phyloP scores from a whole-genome alignment of 2,113 vertebrate genomes.

The Lonchura striata region DNA sequence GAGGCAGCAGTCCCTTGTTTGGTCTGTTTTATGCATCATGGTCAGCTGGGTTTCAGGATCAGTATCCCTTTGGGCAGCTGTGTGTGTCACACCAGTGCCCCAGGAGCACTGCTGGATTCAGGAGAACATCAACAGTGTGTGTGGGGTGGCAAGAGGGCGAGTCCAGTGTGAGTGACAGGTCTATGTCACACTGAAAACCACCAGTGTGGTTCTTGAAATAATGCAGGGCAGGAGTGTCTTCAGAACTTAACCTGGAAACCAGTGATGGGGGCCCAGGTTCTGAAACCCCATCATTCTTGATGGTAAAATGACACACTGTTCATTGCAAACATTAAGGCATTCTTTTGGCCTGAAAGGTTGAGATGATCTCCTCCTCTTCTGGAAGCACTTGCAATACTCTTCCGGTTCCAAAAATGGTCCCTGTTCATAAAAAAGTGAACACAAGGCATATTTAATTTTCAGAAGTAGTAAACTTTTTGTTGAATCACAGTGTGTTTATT shows the following conservation, averaged over 20 bases:
- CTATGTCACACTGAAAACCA: accelerated
- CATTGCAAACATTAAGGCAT: neutral
- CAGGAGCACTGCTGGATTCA: neutral
- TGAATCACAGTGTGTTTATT: neutral
- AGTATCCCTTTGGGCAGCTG: neutral
- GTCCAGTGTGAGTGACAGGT: neutral
- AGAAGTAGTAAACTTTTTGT: neutral
- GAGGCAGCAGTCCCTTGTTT: neutral
- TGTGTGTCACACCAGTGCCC: accelerated
- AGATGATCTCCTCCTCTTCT: neutral
- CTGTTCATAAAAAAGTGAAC: neutral
- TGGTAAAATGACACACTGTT: neutral
- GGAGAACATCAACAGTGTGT: neutral
- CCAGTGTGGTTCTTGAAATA: neutral
- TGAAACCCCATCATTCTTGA: neutral
- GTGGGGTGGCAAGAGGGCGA: neutral
- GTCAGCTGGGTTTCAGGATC: neutral
- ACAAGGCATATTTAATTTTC: neutral
- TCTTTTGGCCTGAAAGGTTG: neutral
- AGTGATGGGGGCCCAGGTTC: neutral
- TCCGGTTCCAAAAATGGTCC: neutral
- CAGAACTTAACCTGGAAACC: neutral
- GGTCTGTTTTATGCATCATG: neutral
- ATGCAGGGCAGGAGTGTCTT: neutral
- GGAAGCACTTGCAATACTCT: neutral